These are phyloP conservation scores for Scolopax mira DNA, from an alignment of 2,113 vertebrate genomes.

Conservation along the genomic window DNA sequence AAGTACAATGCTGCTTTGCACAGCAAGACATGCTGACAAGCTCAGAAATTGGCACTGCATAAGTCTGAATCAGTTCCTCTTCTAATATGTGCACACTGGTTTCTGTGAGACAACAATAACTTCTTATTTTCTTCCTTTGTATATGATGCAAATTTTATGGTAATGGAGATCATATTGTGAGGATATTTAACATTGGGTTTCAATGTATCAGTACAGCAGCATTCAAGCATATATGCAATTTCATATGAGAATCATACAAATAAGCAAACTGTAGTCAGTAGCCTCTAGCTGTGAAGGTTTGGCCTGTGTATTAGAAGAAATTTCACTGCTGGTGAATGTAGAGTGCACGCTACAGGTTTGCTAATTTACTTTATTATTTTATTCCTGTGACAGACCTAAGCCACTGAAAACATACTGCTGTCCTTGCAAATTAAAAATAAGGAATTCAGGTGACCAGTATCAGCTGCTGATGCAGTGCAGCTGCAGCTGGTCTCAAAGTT, in stretches of 20 bases:
- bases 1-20: neutral
- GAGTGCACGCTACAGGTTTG: neutral
- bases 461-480: neutral
- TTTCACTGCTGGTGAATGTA: neutral
- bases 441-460: neutral
- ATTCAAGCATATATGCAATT: neutral
- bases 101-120: neutral
- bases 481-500: neutral
- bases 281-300: neutral
- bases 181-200: neutral
- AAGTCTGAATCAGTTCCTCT: neutral
- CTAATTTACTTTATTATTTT: neutral
- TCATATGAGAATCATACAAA: neutral
- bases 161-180: neutral
- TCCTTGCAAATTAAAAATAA: neutral
- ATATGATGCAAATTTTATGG: neutral
- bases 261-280: neutral
- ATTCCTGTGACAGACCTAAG: neutral
- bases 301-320: neutral
- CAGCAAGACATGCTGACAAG: neutral
- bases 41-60: accelerated
- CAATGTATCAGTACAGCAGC: neutral
- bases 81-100: neutral
- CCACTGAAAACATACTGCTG: neutral
- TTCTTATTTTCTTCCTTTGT: neutral